A percentile compares a stretch with the other conserved stretches of the same genome.
Evolutionary conservation across 2,888 invertebrate species (phyloP).

Genomic region (Atherix ibis): DNA sequence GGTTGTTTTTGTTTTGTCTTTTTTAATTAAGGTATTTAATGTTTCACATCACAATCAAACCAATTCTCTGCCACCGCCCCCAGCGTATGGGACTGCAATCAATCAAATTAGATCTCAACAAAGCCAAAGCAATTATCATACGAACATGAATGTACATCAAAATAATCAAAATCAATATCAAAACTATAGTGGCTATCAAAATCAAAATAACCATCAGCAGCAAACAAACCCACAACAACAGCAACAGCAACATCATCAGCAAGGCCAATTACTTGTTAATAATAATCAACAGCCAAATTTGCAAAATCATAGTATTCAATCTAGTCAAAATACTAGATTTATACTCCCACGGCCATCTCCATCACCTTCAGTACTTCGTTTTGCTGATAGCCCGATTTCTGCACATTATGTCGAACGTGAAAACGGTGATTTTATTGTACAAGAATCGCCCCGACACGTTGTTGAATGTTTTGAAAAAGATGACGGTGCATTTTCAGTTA

Average conservation of each 20-base stretch:
- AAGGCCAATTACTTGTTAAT: background rate
- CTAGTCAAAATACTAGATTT: background rate
- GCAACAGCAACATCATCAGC: background rate
- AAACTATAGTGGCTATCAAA: background rate
- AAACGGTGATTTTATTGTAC: slow-evolving; percentile 32
- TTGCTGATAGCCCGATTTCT: slow-evolving; percentile 20
- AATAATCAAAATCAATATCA: background rate
- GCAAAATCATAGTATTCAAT: background rate
- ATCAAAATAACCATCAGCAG: background rate
- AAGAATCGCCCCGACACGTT: slow-evolving; percentile 30
- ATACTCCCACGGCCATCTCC: slow-evolving; percentile 9
- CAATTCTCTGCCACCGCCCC: slow-evolving; percentile 24
- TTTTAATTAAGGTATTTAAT: slow-evolving; percentile 18
- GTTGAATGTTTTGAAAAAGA: slow-evolving; percentile 32
- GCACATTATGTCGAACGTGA: slow-evolving; percentile 31
- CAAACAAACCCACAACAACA: background rate
- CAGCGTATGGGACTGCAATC: slow-evolving; percentile 31
- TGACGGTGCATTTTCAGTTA: slow-evolving; percentile 32
- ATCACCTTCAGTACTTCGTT: slow-evolving; percentile 27
- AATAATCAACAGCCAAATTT: background rate
- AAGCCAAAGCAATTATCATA: slow-evolving; percentile 18
- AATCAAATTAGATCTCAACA: slow-evolving; percentile 33
- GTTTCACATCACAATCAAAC: slow-evolving; percentile 11
- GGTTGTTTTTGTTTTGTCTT: too few species aligned
- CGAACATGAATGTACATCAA: background rate